Conservation (phyloP, 2,113 vertebrate species). For the Gymnobelideus leadbeateri region DNA sequence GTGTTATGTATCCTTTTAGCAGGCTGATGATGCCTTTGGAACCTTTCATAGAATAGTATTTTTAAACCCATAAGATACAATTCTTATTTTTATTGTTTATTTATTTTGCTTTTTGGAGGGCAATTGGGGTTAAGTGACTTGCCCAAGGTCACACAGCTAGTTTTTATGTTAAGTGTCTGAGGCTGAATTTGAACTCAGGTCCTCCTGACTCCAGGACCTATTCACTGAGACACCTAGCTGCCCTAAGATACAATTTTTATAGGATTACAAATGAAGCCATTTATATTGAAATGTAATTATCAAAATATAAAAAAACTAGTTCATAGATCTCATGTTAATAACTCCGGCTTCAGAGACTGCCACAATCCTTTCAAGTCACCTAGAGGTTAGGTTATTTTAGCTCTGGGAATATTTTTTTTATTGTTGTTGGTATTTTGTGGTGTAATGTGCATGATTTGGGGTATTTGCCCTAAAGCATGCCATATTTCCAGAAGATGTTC, state of each 20-base stretch:
- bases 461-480: neutral
- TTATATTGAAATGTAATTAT: neutral
- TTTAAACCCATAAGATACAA: neutral
- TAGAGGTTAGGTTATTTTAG: neutral
- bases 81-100: no score
- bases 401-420: neutral
- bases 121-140: no score
- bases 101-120: no score
- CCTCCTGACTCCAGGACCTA: no score
- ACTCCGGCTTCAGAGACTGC: neutral
- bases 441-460: neutral
- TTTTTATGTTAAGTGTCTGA: no score
- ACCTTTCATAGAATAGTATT: neutral
- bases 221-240: no score
- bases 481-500: neutral
- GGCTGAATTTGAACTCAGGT: no score
- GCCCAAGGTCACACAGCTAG: no score
- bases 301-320: neutral
- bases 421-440: neutral
- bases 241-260: neutral
- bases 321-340: neutral
- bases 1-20: neutral
- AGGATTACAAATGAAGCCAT: neutral
- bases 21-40: neutral
- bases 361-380: neutral